Evolutionary conservation across 2,113 vertebrate genomes (phyloP).

Genomic region (Xerus inauris): DNA sequence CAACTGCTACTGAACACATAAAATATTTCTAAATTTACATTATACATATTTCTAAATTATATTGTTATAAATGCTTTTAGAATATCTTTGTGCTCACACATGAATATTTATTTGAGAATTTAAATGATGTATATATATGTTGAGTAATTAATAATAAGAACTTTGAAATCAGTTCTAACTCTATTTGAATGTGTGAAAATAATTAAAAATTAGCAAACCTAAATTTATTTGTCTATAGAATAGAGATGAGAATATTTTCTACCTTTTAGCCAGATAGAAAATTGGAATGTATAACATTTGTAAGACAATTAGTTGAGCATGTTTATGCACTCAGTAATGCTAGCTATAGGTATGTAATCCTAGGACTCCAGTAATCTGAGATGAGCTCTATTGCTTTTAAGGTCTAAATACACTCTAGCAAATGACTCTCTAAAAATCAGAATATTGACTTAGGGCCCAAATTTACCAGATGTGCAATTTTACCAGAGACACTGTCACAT

Average conservation of each 20-base stretch:
- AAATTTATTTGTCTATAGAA: background rate
- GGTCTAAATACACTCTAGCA: background rate
- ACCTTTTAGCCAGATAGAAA: background rate
- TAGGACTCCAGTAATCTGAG: background rate
- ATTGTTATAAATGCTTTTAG: background rate
- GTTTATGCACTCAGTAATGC: background rate
- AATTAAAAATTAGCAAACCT: background rate
- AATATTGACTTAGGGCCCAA: background rate
- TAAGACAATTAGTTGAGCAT: background rate
- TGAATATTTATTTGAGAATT: background rate
- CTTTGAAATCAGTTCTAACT: background rate
- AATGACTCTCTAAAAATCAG: background rate
- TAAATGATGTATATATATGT: background rate
- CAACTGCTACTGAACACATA: background rate
- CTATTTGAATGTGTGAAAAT: background rate
- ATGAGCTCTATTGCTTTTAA: background rate
- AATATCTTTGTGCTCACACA: background rate
- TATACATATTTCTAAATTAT: too few species aligned
- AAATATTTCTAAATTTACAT: background rate
- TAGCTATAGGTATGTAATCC: too few species aligned
- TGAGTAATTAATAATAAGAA: background rate
- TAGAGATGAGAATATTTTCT: background rate
- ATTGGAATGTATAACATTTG: background rate
- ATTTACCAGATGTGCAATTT: too few species aligned
- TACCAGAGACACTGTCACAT: rapidly evolving